phyloP scores from a whole-genome alignment of 2,888 invertebrate species.

The Agriotes lineatus region DNA sequence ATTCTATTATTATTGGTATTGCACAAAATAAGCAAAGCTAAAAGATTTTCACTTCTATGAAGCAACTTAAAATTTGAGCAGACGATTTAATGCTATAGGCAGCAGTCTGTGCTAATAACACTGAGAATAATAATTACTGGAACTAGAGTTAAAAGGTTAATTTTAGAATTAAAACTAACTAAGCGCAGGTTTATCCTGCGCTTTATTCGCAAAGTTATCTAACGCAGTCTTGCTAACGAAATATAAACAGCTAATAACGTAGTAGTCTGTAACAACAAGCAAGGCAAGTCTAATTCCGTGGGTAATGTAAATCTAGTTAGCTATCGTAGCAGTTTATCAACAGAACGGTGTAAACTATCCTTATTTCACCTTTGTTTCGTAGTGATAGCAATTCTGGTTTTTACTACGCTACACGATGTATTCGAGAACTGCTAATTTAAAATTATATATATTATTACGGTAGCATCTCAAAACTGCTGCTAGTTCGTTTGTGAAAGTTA shows the following conservation, averaged over 20 bases:
- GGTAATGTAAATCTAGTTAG: neutral
- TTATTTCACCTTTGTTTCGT: neutral
- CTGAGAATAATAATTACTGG: too few species aligned
- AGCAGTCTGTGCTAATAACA: too few species aligned
- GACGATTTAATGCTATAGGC: too few species aligned
- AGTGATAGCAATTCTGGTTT: neutral
- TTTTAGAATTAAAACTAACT: conserved; percentile 10
- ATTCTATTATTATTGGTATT: too few species aligned
- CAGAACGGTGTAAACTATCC: neutral
- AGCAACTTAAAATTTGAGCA: too few species aligned
- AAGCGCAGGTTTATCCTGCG: neutral
- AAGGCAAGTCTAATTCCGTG: neutral
- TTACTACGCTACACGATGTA: too few species aligned
- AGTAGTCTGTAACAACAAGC: conserved; percentile 15
- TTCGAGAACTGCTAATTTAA: too few species aligned
- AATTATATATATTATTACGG: too few species aligned
- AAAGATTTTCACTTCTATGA: too few species aligned
- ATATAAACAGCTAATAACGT: conserved; percentile 8
- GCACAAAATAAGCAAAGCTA: too few species aligned
- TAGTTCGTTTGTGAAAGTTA: too few species aligned
- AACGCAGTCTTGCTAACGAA: neutral
- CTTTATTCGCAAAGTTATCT: conserved; percentile 10
- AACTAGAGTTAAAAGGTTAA: conserved; percentile 4
- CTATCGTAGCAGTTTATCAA: neutral
- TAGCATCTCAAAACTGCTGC: too few species aligned